Evolutionary conservation across 2,888 invertebrate species (phyloP).

Genomic region (Pediacus dermestoides): DNA sequence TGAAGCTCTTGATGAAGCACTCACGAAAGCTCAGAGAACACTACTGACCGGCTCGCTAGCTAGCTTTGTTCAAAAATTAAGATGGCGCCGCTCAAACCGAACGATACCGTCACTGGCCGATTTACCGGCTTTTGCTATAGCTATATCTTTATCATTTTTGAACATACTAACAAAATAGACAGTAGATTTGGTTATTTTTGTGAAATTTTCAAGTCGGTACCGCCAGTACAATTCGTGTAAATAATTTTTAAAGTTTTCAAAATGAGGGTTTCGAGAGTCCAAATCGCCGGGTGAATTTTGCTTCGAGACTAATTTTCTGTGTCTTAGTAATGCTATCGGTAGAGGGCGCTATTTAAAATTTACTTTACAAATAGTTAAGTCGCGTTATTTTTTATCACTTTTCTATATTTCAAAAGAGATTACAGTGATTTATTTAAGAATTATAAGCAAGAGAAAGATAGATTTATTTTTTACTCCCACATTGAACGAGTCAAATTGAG

Average conservation of each 20-base stretch:
- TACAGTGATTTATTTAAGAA: no score
- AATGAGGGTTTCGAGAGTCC: constrained; percentile 69
- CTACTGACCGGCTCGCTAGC: constrained; percentile 64
- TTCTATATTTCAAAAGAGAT: background rate
- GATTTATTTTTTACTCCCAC: no score
- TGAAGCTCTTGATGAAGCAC: constrained; percentile 43
- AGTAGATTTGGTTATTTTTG: no score
- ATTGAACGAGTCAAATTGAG: no score
- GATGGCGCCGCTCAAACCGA: constrained; percentile 71
- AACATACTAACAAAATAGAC: no score
- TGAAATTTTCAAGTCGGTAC: no score
- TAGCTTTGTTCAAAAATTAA: constrained; percentile 78
- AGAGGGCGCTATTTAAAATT: constrained; percentile 37
- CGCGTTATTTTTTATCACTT: background rate
- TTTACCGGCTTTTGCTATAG: constrained; percentile 39
- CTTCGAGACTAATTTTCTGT: constrained; percentile 38
- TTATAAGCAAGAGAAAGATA: no score
- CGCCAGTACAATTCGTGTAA: constrained; percentile 19
- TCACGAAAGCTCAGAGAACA: constrained; percentile 63
- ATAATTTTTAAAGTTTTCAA: constrained; percentile 47
- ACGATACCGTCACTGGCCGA: constrained; percentile 49
- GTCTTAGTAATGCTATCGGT: constrained; percentile 37
- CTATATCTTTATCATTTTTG: no score
- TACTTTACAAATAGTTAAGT: constrained; percentile 4
- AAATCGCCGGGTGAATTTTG: constrained; percentile 42